These are phyloP conservation scores for Nesidiocoris tenuis DNA, from an alignment of 2,888 invertebrate species.

Conservation along the genomic window DNA sequence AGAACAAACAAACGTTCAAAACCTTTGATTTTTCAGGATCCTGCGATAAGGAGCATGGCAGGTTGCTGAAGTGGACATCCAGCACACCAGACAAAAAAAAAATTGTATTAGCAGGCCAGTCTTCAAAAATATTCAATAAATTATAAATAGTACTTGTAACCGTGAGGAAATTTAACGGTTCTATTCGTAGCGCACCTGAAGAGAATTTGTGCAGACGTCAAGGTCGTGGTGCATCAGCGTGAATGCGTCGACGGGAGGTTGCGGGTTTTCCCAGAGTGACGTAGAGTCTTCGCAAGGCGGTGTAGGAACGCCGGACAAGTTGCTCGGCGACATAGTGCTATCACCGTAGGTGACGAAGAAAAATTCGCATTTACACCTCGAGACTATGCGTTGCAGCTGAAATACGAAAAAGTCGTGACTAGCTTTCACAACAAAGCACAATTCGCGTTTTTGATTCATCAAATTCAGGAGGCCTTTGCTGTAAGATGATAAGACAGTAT, in stretches of 20 bases:
- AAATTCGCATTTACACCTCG: constrained; percentile 89
- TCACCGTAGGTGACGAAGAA: constrained; percentile 94
- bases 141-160: too few species aligned
- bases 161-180: too few species aligned
- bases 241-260: constrained; percentile 92
- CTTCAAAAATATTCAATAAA: too few species aligned
- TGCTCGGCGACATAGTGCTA: constrained; percentile 67
- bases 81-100: too few species aligned
- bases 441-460: too few species aligned
- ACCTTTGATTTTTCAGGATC: neutral
- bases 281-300: constrained; percentile 66
- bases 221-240: constrained; percentile 98
- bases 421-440: neutral
- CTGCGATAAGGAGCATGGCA: too few species aligned
- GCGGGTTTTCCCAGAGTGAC: constrained; percentile 76
- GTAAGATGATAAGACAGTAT: neutral
- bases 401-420: neutral
- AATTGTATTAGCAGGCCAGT: too few species aligned
- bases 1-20: neutral
- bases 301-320: constrained; percentile 63
- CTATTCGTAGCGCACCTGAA: constrained; percentile 73
- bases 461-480: too few species aligned
- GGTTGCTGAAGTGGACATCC: too few species aligned
- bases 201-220: constrained; percentile 94
- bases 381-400: constrained; percentile 93